phyloP scores from a whole-genome alignment of 2,888 invertebrate genomes.

The Calliphora vomitoria region DNA sequence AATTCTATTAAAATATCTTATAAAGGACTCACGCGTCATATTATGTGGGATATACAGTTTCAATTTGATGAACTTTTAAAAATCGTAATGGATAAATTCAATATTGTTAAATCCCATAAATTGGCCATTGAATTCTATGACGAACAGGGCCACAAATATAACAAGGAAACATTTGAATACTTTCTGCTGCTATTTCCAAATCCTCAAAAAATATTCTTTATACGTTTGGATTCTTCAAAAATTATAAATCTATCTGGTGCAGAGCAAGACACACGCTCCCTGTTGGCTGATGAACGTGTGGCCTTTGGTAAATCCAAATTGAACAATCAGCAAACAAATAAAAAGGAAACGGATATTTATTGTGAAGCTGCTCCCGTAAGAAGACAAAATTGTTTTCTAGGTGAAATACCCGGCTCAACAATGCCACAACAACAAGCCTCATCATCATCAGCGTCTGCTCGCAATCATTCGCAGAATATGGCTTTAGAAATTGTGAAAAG shows the following conservation, averaged over 20 bases:
- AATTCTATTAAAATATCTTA: constrained; percentile 73
- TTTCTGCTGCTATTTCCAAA: constrained; percentile 81
- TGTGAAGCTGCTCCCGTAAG: constrained; percentile 78
- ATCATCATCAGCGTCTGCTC: not conserved
- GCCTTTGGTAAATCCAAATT: constrained; percentile 55
- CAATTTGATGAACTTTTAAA: constrained; percentile 77
- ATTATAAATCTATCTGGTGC: not conserved
- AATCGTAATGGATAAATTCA: constrained; percentile 75
- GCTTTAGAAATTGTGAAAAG: constrained; percentile 32
- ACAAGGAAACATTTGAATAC: constrained; percentile 80
- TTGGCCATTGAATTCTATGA: constrained; percentile 79
- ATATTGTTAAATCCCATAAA: constrained; percentile 76
- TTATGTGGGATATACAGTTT: constrained; percentile 56
- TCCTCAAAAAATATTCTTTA: constrained; percentile 79
- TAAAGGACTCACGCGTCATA: constrained; percentile 61
- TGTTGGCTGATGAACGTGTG: not conserved
- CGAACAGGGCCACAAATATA: constrained; percentile 78
- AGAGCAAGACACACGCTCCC: not conserved
- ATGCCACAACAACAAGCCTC: not conserved
- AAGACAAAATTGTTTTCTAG: constrained; percentile 83
- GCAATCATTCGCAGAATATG: constrained; percentile 7
- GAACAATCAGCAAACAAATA: constrained; percentile 49
- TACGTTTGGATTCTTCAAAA: constrained; percentile 77
- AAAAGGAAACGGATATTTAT: constrained; percentile 1
- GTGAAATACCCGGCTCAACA: constrained; percentile 74